Evolutionary conservation across 2,113 vertebrate genomes (phyloP), one percentile per base, ranked within the genome.

Genomic region (Atrichornis clamosus): DNA sequence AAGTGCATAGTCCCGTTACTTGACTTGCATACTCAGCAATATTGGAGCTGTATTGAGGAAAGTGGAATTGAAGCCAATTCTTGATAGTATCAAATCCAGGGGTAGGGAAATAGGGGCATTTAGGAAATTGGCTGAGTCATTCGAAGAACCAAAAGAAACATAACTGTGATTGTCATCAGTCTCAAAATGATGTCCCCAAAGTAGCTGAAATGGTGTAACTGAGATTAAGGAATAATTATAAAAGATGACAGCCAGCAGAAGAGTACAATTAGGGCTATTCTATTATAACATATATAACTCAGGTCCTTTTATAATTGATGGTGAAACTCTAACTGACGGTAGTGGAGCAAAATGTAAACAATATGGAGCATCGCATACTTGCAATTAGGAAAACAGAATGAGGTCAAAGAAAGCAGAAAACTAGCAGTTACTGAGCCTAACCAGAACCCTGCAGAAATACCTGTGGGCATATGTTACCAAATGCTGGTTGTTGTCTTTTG

Each of bases 81-180:
- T 64, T 55, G 13, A 67, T 26, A 68, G 53, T 7, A 33, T 55
- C n/a, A 55, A 63, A 37, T 42, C 64, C 41, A 59, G 26, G 9
- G 4, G 4, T 21, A 13, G 13, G 10, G 6, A 13, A 47, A 41
- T 18, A 12, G 22, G 6, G 2, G 4, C 0, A 0, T 20, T 58
- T 46, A 37, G 35, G 13, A 77, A 81, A 28, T 63, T 28, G 28
- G 4, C 32, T 7, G 41, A 56, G 22, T 69, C 27, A 52, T 35
- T 83, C 1, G 2, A 83, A 33, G 28, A 89, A 46, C 27, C 2
- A 12, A 76, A 75, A 46, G 7, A 64, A 76, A 33, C 35, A 33
- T 49, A 55, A 33, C 44, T 37, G 17, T 76, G 21, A 21, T 69
- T 80, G 50, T 32, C 21, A 64, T 65, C 44, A 13, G 14, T 84